Conservation (phyloP, 1,140 invertebrate genomes). For the Eciton burchellii region DNA sequence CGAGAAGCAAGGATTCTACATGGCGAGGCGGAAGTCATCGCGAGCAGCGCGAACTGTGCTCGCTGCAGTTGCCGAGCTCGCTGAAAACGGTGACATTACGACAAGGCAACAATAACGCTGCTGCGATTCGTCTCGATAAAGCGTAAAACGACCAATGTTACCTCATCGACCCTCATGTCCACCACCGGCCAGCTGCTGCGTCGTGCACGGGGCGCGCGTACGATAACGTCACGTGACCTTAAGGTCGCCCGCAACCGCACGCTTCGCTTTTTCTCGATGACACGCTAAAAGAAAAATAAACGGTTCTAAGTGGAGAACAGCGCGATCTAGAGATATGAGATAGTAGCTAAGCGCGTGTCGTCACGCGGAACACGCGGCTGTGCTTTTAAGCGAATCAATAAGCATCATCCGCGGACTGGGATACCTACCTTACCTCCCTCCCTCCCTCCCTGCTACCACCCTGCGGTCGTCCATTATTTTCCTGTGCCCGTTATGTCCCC, state of each 20-base stretch:
- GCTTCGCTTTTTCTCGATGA: constrained; percentile 4
- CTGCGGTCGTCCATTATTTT: not conserved
- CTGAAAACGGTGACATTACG: constrained; percentile 39
- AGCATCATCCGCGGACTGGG: not conserved
- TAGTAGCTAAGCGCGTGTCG: not conserved
- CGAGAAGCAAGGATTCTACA: not conserved
- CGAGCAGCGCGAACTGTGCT: not conserved
- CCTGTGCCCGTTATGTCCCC: not conserved
- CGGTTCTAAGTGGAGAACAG: constrained; percentile 5
- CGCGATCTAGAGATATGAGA: constrained; percentile 43
- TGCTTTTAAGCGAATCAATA: constrained; percentile 41
- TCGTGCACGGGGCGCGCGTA: constrained; percentile 6
- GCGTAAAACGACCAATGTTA: constrained; percentile 49
- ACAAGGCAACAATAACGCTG: constrained; percentile 24
- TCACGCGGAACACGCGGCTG: not conserved
- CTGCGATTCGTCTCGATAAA: constrained; percentile 45
- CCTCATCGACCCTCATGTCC: constrained; percentile 31
- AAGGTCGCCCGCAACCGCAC: constrained; percentile 15
- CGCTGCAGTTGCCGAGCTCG: not conserved
- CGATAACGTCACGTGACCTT: constrained; percentile 54
- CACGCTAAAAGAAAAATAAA: constrained; percentile 51
- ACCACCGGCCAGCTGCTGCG: constrained; percentile 6
- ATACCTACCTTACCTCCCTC: not conserved
- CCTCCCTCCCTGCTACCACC: too few relatives aligned
- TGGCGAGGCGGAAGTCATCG: not conserved